Percentiles rank a stretch among this genome's conserved stretches.
These are phyloP conservation scores for Chymomyza fuscimana DNA, from an alignment of 2,888 invertebrate genomes.

Conservation along the genomic window DNA sequence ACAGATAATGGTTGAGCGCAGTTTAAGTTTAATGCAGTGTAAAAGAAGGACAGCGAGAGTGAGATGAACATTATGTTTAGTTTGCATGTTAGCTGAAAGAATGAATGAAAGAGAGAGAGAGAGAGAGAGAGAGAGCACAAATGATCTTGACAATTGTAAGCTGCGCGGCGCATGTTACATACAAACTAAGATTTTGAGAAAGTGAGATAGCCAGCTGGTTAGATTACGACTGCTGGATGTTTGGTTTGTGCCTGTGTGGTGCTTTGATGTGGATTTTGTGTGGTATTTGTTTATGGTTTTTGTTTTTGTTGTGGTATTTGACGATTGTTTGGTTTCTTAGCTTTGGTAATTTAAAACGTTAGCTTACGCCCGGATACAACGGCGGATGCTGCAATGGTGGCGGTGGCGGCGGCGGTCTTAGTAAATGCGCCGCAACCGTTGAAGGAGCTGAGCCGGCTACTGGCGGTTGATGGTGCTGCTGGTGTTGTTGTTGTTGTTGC, in stretches of 20 bases:
- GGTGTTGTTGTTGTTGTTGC: conserved; percentile 43
- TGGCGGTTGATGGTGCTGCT: conserved; percentile 40
- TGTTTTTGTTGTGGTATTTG: background rate
- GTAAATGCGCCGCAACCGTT: conserved; percentile 33
- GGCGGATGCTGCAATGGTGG: conserved; percentile 74
- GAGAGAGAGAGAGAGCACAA: conserved; percentile 2
- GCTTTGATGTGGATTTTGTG: conserved; percentile 7
- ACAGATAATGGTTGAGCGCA: background rate
- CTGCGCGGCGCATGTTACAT: background rate
- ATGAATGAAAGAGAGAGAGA: background rate
- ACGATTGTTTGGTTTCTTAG: conserved; percentile 30
- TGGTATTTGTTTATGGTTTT: background rate
- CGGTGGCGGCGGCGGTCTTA: conserved; percentile 34
- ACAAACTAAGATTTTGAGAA: conserved; percentile 6
- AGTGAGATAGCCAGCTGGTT: background rate
- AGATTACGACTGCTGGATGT: background rate
- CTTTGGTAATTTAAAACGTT: conserved; percentile 52
- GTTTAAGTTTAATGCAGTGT: background rate
- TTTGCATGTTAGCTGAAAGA: too few species aligned
- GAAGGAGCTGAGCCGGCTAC: conserved; percentile 32
- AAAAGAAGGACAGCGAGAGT: background rate
- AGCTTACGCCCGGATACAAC: conserved; percentile 79
- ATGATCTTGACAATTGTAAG: background rate
- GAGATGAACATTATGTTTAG: too few species aligned
- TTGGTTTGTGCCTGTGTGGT: background rate